Percentiles rank a stretch among this genome's conserved stretches.
phyloP scores from a whole-genome alignment of 2,888 invertebrate species.

The Pristionchus exspectatus region DNA sequence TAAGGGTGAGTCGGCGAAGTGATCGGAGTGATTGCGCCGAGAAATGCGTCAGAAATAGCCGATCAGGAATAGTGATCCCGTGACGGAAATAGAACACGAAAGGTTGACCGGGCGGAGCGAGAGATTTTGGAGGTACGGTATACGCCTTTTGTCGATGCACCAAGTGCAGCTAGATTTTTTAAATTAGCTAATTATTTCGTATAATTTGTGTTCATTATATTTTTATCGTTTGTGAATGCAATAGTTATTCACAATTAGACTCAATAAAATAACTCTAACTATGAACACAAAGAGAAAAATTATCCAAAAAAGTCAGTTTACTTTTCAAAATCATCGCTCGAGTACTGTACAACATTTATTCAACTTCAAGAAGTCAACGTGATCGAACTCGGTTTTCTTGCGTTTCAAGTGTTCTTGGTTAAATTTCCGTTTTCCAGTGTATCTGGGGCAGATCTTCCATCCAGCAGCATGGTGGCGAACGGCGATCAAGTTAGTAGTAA shows the following conservation, averaged over 20 bases:
- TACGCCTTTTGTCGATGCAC: background rate
- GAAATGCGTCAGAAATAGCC: constrained; percentile 10
- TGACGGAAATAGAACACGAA: constrained; percentile 28
- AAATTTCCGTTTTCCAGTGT: background rate
- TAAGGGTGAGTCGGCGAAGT: background rate
- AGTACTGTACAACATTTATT: background rate
- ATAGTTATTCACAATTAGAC: too few relatives aligned
- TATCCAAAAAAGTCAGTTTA: background rate
- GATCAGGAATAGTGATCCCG: background rate
- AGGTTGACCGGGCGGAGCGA: background rate
- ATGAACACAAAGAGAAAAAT: background rate
- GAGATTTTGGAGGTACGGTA: background rate
- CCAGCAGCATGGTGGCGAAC: background rate
- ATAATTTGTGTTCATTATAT: too few relatives aligned
- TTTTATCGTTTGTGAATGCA: too few relatives aligned
- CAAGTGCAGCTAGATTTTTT: too few relatives aligned
- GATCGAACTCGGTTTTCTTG: background rate
- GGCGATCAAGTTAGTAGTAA: constrained; percentile 18
- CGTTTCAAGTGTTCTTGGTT: background rate
- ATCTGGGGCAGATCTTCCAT: background rate
- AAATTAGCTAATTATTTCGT: too few relatives aligned
- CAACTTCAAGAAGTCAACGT: background rate
- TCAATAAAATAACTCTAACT: background rate
- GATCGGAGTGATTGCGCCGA: background rate
- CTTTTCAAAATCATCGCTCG: background rate